phyloP scores from a whole-genome alignment of 2,888 invertebrate species.

The Syritta pipiens region DNA sequence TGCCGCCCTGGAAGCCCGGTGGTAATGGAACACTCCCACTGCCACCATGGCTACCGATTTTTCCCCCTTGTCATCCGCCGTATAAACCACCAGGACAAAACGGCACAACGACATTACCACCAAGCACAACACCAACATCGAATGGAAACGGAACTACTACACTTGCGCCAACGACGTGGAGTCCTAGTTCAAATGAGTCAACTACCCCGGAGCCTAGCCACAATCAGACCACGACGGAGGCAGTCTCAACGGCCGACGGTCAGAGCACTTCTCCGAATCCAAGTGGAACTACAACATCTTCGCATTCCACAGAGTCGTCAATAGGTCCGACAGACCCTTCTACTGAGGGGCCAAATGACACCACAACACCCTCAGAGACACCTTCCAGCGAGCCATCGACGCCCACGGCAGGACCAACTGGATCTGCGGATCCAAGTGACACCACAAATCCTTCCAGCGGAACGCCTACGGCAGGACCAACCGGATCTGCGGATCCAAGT shows the following conservation, averaged over 20 bases:
- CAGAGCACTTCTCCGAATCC: neutral
- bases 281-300: neutral
- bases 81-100: neutral
- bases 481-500: no score
- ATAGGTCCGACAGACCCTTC: neutral
- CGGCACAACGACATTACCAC: neutral
- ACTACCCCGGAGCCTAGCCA: neutral
- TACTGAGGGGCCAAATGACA: neutral
- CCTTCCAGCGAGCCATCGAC: neutral
- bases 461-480: no score
- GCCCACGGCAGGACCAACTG: neutral
- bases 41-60: neutral
- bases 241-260: neutral
- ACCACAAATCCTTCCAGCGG: no score
- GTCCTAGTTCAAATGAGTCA: neutral
- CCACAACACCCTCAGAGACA: neutral
- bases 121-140: neutral
- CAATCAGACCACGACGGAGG: neutral
- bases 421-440: no score
- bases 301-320: neutral
- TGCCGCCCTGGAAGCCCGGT: slow-evolving; percentile 31
- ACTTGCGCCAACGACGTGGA: neutral
- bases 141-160: neutral
- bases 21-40: slow-evolving; percentile 7
- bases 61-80: neutral